These are phyloP conservation scores for Anguilla marmorata DNA, from an alignment of 2,797 vertebrate genomes.

Conservation along the genomic window DNA sequence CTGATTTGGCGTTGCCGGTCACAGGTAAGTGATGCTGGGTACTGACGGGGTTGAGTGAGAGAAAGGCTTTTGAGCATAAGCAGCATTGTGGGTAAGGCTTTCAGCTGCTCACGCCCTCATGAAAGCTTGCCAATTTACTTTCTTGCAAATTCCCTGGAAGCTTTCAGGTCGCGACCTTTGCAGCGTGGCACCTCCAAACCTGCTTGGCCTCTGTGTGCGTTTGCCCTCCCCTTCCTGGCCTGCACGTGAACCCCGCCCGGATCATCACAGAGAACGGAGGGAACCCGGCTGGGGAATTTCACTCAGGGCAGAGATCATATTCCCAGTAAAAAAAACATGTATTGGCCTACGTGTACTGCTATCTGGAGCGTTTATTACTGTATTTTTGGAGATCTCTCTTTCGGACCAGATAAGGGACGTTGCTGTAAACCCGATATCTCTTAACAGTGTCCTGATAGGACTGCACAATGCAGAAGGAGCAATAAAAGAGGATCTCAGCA, in stretches of 20 bases:
- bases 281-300: not conserved
- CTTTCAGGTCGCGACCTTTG: slow-evolving; percentile 61
- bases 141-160: slow-evolving; percentile 61
- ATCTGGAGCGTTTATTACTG: slow-evolving; percentile 11
- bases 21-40: slow-evolving; percentile 70
- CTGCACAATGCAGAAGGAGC: not conserved
- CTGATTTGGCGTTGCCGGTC: slow-evolving; percentile 71
- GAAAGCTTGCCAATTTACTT: slow-evolving; percentile 64
- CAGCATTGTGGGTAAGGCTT: slow-evolving; percentile 70
- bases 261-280: not conserved
- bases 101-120: slow-evolving; percentile 76
- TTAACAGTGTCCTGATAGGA: slow-evolving; percentile 4
- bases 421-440: slow-evolving; percentile 29
- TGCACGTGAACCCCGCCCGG: not conserved
- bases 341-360: not conserved
- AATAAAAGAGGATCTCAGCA: slow-evolving; percentile 6
- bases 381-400: slow-evolving; percentile 14
- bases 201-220: not conserved
- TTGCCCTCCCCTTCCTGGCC: not conserved
- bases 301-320: not conserved
- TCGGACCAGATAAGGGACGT: slow-evolving; percentile 25
- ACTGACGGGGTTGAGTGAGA: slow-evolving; percentile 65
- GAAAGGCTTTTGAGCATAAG: slow-evolving; percentile 51
- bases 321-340: not conserved
- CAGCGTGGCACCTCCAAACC: slow-evolving; percentile 29